A percentile compares a stretch with the other conserved stretches of the same genome.
These are phyloP conservation scores for Rhamphomyia laevipes DNA, from an alignment of 2,888 invertebrate species.

Conservation along the genomic window DNA sequence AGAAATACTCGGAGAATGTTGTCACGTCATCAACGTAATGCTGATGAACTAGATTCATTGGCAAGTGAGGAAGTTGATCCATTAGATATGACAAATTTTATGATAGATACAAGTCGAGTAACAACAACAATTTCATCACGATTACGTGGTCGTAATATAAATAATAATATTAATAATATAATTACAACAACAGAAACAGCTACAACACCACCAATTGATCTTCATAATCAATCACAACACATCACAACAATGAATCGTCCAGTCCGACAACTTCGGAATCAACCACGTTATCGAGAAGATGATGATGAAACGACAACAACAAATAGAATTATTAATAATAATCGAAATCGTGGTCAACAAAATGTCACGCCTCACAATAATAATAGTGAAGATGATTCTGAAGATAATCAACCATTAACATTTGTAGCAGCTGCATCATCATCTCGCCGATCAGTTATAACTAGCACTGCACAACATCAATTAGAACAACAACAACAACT, in stretches of 20 bases:
- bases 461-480: conserved; percentile 14
- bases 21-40: conserved; percentile 36
- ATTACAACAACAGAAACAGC: conserved; percentile 9
- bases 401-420: conserved; percentile 39
- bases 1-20: conserved; percentile 31
- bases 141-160: conserved; percentile 24
- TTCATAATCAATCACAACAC: conserved; percentile 4
- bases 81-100: conserved; percentile 21
- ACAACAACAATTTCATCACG: conserved; percentile 16
- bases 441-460: conserved; percentile 11
- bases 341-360: conserved; percentile 29
- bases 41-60: conserved; percentile 30
- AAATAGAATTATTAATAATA: conserved; percentile 20
- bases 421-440: conserved; percentile 27
- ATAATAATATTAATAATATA: conserved; percentile 3
- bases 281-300: conserved; percentile 21
- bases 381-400: conserved; percentile 28
- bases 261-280: conserved; percentile 5
- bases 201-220: conserved; percentile 3
- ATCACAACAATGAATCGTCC: conserved; percentile 9
- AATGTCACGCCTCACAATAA: conserved; percentile 28
- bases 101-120: conserved; percentile 11
- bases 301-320: conserved; percentile 17
- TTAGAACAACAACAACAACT: conserved; percentile 14
- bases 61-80: conserved; percentile 21